phyloP scores from a whole-genome alignment of 2,113 vertebrate species.

The Oplegnathus fasciatus region DNA sequence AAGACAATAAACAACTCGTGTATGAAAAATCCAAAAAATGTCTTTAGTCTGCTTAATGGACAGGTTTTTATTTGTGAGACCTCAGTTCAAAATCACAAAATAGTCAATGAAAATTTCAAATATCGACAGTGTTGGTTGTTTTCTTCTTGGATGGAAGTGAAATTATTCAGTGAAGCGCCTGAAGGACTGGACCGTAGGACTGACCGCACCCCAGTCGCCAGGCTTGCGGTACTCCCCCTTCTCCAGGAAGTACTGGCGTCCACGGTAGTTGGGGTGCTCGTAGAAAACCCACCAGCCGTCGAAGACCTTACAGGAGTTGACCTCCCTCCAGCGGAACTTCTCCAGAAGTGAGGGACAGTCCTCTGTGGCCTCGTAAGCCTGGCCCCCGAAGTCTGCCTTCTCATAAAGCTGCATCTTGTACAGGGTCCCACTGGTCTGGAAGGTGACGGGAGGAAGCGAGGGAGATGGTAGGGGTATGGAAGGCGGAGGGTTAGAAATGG shows the following conservation, averaged over 20 bases:
- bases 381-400: slow-evolving; percentile 91
- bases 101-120: slow-evolving; percentile 6
- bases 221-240: slow-evolving; percentile 94
- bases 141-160: background rate
- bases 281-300: slow-evolving; percentile 95
- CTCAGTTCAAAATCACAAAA: slow-evolving; percentile 58
- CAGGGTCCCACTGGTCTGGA: slow-evolving; percentile 86
- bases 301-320: slow-evolving; percentile 92
- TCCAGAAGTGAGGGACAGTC: slow-evolving; percentile 93
- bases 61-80: slow-evolving; percentile 79
- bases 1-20: background rate
- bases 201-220: slow-evolving; percentile 90
- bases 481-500: background rate
- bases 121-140: background rate
- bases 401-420: slow-evolving; percentile 94
- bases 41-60: slow-evolving; percentile 46
- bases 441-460: slow-evolving; percentile 1
- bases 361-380: slow-evolving; percentile 90
- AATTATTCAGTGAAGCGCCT: slow-evolving; percentile 81
- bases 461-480: background rate
- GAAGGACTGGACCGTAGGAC: slow-evolving; percentile 90
- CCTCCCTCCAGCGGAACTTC: slow-evolving; percentile 89
- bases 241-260: slow-evolving; percentile 93
- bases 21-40: background rate
- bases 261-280: slow-evolving; percentile 92